A percentile compares a stretch with the other conserved stretches of the same genome.
These are phyloP conservation scores for Montipora foliosa DNA, from an alignment of 64 coral and sea anemone species.

Conservation along the genomic window DNA sequence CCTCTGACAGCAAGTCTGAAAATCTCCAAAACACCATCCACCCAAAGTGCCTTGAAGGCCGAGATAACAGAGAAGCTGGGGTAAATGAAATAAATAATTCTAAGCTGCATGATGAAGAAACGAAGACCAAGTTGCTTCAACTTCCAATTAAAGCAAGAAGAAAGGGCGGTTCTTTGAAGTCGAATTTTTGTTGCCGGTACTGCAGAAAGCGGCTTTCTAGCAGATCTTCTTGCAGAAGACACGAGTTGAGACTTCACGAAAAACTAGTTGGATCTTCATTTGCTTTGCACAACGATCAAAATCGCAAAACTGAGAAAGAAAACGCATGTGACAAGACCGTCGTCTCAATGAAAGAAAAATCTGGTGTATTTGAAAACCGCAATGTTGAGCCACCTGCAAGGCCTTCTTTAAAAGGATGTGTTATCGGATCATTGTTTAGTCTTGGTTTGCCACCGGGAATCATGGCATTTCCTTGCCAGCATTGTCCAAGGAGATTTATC, in stretches of 20 bases:
- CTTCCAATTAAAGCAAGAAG: background rate
- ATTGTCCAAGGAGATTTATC: background rate
- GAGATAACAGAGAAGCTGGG: background rate
- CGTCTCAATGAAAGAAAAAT: background rate
- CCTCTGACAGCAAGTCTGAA: background rate
- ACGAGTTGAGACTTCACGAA: constrained; percentile 13
- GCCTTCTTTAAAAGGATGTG: background rate
- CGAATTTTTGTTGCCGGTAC: background rate
- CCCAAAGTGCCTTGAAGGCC: background rate
- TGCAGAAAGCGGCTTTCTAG: background rate
- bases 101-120: background rate
- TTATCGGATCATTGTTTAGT: background rate
- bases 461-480: constrained; percentile 7
- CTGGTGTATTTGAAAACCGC: background rate
- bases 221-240: no score
- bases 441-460: background rate
- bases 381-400: background rate
- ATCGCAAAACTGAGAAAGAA: background rate
- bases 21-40: background rate
- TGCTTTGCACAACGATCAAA: background rate
- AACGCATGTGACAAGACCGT: background rate
- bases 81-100: background rate
- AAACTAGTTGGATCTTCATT: background rate
- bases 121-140: background rate
- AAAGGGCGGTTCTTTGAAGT: background rate